These are phyloP conservation scores for Columba livia DNA, from an alignment of 2,113 vertebrate species.

Conservation along the genomic window DNA sequence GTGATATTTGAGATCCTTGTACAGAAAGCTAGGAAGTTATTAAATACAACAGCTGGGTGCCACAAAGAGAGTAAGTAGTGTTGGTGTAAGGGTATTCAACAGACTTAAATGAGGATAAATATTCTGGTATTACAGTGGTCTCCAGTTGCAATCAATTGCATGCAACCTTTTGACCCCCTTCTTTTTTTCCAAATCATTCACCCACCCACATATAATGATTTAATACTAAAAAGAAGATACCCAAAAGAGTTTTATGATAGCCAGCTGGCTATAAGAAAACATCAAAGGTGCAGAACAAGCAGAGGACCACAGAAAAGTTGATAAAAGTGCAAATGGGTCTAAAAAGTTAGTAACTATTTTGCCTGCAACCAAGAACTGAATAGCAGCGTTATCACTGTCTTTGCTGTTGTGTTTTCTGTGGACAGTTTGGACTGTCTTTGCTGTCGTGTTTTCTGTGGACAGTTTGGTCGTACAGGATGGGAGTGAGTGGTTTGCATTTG, in stretches of 20 bases:
- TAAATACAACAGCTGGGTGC: neutral
- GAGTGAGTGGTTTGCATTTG: neutral
- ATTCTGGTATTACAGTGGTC: neutral
- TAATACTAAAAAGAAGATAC: neutral
- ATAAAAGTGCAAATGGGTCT: neutral
- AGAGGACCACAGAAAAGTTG: neutral
- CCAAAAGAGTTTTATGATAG: too few species aligned
- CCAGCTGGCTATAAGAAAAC: neutral
- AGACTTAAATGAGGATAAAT: neutral
- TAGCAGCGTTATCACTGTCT: neutral
- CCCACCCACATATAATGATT: neutral
- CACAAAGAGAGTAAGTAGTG: neutral
- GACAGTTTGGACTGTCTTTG: too few species aligned
- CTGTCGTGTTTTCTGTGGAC: neutral
- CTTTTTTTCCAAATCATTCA: neutral
- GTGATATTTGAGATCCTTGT: neutral
- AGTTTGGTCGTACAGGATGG: neutral
- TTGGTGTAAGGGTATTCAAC: neutral
- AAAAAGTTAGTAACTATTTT: neutral
- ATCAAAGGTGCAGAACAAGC: neutral
- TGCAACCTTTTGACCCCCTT: neutral
- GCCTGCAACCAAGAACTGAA: neutral
- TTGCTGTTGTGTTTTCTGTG: neutral
- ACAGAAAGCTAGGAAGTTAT: neutral
- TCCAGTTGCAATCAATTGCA: neutral